Evolutionary conservation across 1,140 invertebrate genomes (phyloP), one percentile per base, ranked within the genome.

Genomic region (Euschistus heros): DNA sequence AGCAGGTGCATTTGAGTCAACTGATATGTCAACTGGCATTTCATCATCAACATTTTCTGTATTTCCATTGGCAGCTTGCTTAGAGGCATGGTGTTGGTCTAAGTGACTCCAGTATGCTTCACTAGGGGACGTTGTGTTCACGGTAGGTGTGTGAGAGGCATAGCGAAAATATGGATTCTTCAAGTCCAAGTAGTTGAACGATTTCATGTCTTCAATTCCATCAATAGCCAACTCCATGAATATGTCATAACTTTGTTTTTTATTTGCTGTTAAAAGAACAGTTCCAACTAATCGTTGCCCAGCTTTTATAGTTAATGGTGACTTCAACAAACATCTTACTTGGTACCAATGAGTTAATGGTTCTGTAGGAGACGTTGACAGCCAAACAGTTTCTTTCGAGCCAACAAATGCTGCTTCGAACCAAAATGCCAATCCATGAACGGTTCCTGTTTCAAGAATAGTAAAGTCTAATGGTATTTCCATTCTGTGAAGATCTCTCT

Each of bases 331-430:
- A 77, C 96, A 98, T 55, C 96, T 83, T 10, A 99, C 95, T 83
- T 99, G 96, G 77, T 99, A 99, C 97, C 97, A 99, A 77, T 99
- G 97, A 37, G 97, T 99, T 2, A 99, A 78, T 17, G 95, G 93
- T 75, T 98, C 94, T n/a, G 94, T 97, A 0, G 97, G 97, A 7
- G 94, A 86, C 22, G 97, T 99, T n/a, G 94, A 98, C 5, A 99
- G 77, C 95, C 95, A 98, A 62, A 98, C 87, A 65, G 91, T 88
- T 73, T 92, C 86, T 66, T 84, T 86, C 61, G 85, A 86, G 24
- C 97, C 97, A 62, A 92, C 85, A 79, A 99, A 99, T 60, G 94
- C 89, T 18, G 98, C 96, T 79, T 99, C 97, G 78, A 99, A 99
- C 97, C 97, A 99, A 79, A 98, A 98, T 20, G 97, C 97, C 66